Percentiles rank a stretch among this genome's conserved stretches.
These are phyloP conservation scores for Myocastor coypus DNA, from an alignment of 2,113 vertebrate species.

Conservation along the genomic window DNA sequence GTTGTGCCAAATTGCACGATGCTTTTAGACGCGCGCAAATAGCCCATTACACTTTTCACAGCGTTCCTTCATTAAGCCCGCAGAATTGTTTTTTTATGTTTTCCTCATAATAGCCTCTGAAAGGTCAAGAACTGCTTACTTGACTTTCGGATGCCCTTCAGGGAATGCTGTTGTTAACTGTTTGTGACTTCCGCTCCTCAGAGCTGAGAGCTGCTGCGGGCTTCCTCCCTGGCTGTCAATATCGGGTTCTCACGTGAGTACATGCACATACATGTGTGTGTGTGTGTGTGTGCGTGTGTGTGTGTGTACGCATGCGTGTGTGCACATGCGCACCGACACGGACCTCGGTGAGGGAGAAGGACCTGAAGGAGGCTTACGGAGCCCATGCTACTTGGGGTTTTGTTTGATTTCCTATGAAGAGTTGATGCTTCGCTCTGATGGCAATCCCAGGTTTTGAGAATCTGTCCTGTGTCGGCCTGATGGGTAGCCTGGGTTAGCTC, in stretches of 20 bases:
- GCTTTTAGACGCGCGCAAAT: conserved; percentile 81
- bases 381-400: conserved; percentile 25
- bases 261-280: no score
- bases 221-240: conserved; percentile 17
- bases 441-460: neutral
- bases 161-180: conserved; percentile 65
- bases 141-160: conserved; percentile 76
- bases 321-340: neutral
- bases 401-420: conserved; percentile 21
- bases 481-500: neutral
- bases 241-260: neutral
- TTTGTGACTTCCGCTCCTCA: conserved; percentile 43
- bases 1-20: conserved; percentile 77
- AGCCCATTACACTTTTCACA: conserved; percentile 79
- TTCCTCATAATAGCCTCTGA: conserved; percentile 78
- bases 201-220: conserved; percentile 34
- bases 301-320: no score
- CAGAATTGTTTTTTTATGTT: conserved; percentile 80
- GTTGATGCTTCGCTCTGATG: neutral
- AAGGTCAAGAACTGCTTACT: conserved; percentile 80
- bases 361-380: neutral
- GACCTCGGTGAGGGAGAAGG: neutral
- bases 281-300: neutral
- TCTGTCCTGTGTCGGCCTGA: neutral
- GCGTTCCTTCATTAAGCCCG: conserved; percentile 77